phyloP scores from a whole-genome alignment of 53 echinoderm and acorn worm genomes.

The Echinarachnius parma region DNA sequence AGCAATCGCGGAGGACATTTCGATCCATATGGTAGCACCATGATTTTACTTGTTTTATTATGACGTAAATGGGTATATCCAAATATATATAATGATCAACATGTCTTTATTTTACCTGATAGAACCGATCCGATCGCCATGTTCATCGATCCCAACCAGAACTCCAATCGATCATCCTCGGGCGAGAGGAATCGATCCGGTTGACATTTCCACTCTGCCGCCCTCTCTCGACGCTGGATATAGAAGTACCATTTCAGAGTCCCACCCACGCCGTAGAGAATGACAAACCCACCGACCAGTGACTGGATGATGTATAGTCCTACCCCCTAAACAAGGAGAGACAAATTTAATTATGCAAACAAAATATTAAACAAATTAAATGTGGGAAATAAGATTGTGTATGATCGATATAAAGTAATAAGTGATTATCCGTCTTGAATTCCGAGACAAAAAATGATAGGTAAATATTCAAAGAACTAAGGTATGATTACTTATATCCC shows the following conservation, averaged over 20 bases:
- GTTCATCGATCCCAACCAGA: slow-evolving; percentile 28
- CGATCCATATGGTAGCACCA: no score
- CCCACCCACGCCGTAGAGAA: slow-evolving; percentile 21
- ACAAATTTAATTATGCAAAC: neutral
- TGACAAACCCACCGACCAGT: slow-evolving; percentile 19
- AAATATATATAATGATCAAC: no score
- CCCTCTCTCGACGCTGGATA: slow-evolving; percentile 25
- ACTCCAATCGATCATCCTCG: slow-evolving; percentile 30
- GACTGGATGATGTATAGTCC: slow-evolving; percentile 18
- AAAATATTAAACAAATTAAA: neutral
- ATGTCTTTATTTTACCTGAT: slow-evolving; percentile 36
- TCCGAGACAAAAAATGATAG: neutral
- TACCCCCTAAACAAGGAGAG: neutral
- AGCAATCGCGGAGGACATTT: no score
- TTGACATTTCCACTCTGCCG: slow-evolving; percentile 39
- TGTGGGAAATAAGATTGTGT: neutral
- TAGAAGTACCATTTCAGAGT: slow-evolving; percentile 32
- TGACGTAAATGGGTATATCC: neutral
- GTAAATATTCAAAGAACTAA: neutral
- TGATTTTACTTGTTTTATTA: no score
- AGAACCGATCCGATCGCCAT: slow-evolving; percentile 37
- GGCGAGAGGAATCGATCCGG: slow-evolving; percentile 35
- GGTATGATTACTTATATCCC: no score
- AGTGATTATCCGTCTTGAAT: neutral
- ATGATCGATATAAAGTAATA: neutral